Conservation (phyloP, 2,888 invertebrate genomes). For the Scelioninae gen. 1 region DNA sequence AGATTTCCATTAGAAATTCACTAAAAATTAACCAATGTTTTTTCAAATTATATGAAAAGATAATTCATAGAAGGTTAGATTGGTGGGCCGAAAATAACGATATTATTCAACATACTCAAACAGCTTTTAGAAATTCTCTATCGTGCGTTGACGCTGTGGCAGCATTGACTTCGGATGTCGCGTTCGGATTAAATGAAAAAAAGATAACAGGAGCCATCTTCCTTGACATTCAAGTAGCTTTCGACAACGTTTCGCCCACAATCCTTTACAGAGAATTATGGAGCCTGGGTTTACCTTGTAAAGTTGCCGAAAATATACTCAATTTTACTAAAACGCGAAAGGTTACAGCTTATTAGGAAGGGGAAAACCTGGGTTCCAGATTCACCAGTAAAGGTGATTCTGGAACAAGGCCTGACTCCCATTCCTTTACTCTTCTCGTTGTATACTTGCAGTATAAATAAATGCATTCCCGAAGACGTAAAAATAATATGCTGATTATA, state of each 20-base stretch:
- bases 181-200: too few species aligned
- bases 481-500: constrained; percentile 21
- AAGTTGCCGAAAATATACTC: background rate
- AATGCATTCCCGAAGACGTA: background rate
- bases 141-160: constrained; percentile 1
- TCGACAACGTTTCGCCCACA: constrained; percentile 11
- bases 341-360: constrained; percentile 4
- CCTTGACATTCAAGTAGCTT: background rate
- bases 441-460: background rate
- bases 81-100: constrained; percentile 7
- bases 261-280: background rate
- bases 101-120: background rate
- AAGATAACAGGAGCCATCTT: too few species aligned
- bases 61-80: background rate
- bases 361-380: constrained; percentile 10
- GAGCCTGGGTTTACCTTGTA: background rate
- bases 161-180: background rate
- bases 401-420: constrained; percentile 14
- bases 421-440: constrained; percentile 13
- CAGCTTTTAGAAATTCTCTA: background rate
- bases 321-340: background rate
- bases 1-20: background rate
- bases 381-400: background rate
- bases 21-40: background rate
- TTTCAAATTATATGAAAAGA: background rate